Percentiles rank a stretch among this genome's conserved stretches.
phyloP scores from a whole-genome alignment of 2,888 invertebrate species.

The Tachina fera region DNA sequence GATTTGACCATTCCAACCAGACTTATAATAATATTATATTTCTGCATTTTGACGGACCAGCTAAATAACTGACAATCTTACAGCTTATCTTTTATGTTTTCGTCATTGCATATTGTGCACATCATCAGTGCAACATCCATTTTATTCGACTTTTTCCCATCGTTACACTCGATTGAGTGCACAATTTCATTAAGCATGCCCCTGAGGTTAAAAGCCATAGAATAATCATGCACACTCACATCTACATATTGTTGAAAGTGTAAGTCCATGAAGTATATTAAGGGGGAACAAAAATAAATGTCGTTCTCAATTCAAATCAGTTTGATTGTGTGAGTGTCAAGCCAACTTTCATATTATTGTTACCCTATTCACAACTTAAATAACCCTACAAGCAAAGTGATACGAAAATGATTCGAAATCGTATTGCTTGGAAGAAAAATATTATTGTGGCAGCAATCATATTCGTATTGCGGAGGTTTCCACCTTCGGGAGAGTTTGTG shows the following conservation, averaged over 20 bases:
- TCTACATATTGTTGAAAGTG: constrained; percentile 1
- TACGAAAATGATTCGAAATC: no score
- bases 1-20: constrained; percentile 28
- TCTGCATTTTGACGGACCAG: constrained; percentile 39
- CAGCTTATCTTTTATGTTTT: constrained; percentile 5
- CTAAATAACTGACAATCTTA: constrained; percentile 44
- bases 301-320: no score
- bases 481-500: no score
- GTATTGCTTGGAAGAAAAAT: no score
- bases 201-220: constrained; percentile 64
- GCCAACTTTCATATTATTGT: no score
- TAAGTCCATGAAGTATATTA: not conserved
- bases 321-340: no score
- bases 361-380: no score
- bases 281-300: not conserved
- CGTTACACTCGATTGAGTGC: constrained; percentile 82
- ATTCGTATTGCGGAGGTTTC: no score
- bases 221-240: constrained; percentile 25
- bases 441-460: no score
- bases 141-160: constrained; percentile 81
- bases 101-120: constrained; percentile 49
- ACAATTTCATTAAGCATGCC: constrained; percentile 82
- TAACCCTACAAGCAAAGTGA: no score
- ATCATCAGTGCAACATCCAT: constrained; percentile 78
- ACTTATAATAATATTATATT: constrained; percentile 13